Conservation (phyloP, 2,113 vertebrate species). For the Tachycineta bicolor region DNA sequence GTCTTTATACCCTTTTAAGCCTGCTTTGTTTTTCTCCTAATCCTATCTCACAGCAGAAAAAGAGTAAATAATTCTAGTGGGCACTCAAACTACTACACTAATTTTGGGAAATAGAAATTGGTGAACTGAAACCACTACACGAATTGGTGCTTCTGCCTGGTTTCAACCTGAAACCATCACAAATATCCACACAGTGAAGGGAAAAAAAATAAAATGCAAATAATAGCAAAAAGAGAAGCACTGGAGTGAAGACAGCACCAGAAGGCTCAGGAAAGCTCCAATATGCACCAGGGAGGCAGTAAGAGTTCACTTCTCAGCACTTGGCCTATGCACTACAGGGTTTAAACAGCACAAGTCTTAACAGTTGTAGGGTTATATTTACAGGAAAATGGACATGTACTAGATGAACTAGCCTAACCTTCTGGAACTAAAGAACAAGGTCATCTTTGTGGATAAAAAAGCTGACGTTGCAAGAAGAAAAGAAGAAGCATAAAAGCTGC, state of each 20-base stretch:
- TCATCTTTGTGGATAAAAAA: neutral
- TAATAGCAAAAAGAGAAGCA: neutral
- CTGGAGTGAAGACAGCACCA: neutral
- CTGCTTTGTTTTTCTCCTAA: neutral
- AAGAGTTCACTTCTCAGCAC: neutral
- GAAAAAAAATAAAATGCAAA: neutral
- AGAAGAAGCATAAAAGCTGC: neutral
- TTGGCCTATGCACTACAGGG: no score
- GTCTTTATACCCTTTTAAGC: neutral
- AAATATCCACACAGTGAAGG: neutral
- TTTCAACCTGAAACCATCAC: neutral
- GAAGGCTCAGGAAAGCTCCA: neutral
- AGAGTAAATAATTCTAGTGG: neutral
- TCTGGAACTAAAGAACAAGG: neutral
- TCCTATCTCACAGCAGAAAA: neutral
- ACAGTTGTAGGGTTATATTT: neutral
- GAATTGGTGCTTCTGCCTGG: neutral
- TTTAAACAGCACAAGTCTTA: neutral
- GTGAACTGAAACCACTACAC: neutral
- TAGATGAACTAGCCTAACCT: neutral
- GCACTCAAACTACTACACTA: neutral
- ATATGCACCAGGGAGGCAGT: neutral
- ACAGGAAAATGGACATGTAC: neutral
- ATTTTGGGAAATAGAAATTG: neutral
- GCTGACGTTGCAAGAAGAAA: neutral